Conservation (phyloP, 2,888 invertebrate species). For the Sarcophaga carnaria region DNA sequence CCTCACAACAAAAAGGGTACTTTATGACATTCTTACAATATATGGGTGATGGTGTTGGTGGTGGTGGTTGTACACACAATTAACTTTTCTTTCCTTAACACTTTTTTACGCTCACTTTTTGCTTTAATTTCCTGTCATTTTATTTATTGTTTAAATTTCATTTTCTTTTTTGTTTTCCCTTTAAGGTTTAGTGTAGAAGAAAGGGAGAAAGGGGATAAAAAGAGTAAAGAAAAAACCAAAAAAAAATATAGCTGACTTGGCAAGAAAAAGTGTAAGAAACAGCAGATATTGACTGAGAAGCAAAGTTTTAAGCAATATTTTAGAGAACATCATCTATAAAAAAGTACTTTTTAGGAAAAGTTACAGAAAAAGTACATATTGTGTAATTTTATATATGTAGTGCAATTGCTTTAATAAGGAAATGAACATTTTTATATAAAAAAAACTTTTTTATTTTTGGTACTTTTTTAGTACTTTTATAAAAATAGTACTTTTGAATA, state of each 20-base stretch:
- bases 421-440: too few species aligned
- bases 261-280: not conserved
- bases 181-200: not conserved
- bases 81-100: conserved; percentile 41
- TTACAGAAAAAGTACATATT: too few species aligned
- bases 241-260: not conserved
- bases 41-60: not conserved
- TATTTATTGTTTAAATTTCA: not conserved
- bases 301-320: too few species aligned
- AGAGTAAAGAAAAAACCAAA: not conserved
- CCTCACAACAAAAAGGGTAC: not conserved
- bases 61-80: conserved; percentile 50
- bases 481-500: too few species aligned
- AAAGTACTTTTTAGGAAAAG: too few species aligned
- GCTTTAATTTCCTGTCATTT: not conserved
- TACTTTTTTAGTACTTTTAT: too few species aligned
- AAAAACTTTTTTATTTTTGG: too few species aligned
- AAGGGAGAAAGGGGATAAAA: not conserved
- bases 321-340: too few species aligned
- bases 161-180: not conserved
- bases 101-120: conserved; percentile 25
- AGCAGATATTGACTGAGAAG: too few species aligned
- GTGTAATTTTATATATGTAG: too few species aligned
- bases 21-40: conserved; percentile 21
- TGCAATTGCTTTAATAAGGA: too few species aligned